A percentile compares a stretch with the other conserved stretches of the same genome.
Conservation (phyloP, 2,888 invertebrate genomes). For the Epinotia ramella region DNA sequence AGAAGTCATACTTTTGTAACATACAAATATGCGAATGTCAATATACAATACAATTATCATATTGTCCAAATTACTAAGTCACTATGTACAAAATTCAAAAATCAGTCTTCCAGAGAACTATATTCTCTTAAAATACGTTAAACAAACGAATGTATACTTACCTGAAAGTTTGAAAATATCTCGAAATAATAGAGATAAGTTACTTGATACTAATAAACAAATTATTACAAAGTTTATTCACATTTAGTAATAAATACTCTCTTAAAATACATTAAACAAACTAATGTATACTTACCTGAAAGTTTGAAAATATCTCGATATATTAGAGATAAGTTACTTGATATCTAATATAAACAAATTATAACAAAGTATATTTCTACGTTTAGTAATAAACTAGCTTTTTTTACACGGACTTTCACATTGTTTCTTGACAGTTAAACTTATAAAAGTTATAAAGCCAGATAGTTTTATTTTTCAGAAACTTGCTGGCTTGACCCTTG, state of each 20-base stretch:
- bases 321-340: conserved; percentile 8
- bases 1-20: background rate
- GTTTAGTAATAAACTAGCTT: background rate
- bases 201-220: background rate
- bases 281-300: conserved; percentile 44
- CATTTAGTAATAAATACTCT: background rate
- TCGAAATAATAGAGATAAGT: conserved; percentile 26
- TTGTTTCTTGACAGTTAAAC: no score
- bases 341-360: background rate
- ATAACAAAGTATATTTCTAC: background rate
- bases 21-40: no score
- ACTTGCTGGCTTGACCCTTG: no score
- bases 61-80: background rate
- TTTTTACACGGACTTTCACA: background rate
- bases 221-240: background rate
- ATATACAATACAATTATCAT: background rate
- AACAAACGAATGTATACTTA: conserved; percentile 44
- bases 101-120: conserved; percentile 41
- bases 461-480: no score
- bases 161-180: conserved; percentile 36
- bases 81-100: conserved; percentile 46
- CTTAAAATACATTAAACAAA: conserved; percentile 39
- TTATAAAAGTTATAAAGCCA: no score
- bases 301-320: conserved; percentile 34
- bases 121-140: conserved; percentile 30